A percentile compares a stretch with the other conserved stretches of the same genome.
Conservation (phyloP, 2,113 vertebrate genomes). For the Carollia perspicillata region DNA sequence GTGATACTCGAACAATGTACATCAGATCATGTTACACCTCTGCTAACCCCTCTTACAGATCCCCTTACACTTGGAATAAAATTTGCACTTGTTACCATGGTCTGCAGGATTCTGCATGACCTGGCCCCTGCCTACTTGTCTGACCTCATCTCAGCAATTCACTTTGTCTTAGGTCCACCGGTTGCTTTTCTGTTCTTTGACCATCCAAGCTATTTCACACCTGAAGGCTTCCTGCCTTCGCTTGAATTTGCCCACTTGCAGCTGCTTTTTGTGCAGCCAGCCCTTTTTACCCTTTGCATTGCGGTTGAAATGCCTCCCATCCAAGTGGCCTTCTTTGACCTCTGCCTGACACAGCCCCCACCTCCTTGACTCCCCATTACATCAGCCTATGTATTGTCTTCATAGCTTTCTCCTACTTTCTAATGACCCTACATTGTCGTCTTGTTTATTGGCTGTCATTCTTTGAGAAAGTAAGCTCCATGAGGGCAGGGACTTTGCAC, state of each 20-base stretch:
- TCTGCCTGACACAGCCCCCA: neutral
- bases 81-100: neutral
- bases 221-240: neutral
- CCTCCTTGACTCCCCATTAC: neutral
- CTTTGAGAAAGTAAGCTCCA: neutral
- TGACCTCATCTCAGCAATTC: neutral
- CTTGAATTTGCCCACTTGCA: neutral
- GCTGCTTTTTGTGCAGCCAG: neutral
- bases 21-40: neutral
- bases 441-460: neutral
- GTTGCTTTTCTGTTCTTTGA: neutral
- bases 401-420: neutral
- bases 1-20: neutral
- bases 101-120: neutral
- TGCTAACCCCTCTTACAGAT: neutral
- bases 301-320: neutral
- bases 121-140: neutral
- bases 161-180: neutral
- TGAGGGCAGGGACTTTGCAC: neutral
- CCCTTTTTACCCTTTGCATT: neutral
- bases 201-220: neutral
- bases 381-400: neutral
- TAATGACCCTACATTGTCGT: neutral
- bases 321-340: neutral
- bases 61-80: neutral